Evolutionary conservation across 2,888 invertebrate species (phyloP).

Genomic region (Drosophila flavopinicola): DNA sequence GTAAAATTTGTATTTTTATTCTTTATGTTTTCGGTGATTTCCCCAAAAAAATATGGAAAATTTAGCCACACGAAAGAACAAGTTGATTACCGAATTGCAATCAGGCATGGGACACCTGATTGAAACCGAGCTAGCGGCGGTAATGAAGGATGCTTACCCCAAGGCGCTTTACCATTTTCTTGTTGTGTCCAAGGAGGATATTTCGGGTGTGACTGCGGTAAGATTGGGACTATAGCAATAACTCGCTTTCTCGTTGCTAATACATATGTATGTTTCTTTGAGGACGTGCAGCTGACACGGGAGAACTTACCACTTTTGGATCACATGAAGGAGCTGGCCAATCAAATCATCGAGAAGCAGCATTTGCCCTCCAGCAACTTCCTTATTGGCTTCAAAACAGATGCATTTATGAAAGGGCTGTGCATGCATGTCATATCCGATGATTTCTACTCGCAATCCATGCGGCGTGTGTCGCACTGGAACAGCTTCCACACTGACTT

Average conservation of each 20-base stretch:
- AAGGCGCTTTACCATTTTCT: conserved; percentile 60
- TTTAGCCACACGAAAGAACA: background rate
- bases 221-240: background rate
- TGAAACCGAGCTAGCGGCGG: conserved; percentile 47
- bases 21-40: background rate
- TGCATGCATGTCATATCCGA: conserved; percentile 51
- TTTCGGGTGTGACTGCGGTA: conserved; percentile 43
- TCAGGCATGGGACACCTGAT: conserved; percentile 22
- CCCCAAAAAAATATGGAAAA: too few species aligned
- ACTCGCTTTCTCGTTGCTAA: rapidly evolving
- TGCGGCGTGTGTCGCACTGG: too few species aligned
- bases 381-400: conserved; percentile 38
- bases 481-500: too few species aligned
- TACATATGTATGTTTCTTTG: too few species aligned
- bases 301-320: conserved; percentile 46
- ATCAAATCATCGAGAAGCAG: conserved; percentile 11
- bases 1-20: too few species aligned
- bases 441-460: too few species aligned
- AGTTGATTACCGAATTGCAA: conserved; percentile 10
- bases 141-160: conserved; percentile 48
- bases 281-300: conserved; percentile 58
- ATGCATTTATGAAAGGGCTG: conserved; percentile 37
- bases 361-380: conserved; percentile 10
- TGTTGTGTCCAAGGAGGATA: conserved; percentile 44
- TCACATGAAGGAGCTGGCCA: conserved; percentile 33